Evolutionary conservation across 2,888 invertebrate genomes (phyloP).

Genomic region (Pollenia angustigena): DNA sequence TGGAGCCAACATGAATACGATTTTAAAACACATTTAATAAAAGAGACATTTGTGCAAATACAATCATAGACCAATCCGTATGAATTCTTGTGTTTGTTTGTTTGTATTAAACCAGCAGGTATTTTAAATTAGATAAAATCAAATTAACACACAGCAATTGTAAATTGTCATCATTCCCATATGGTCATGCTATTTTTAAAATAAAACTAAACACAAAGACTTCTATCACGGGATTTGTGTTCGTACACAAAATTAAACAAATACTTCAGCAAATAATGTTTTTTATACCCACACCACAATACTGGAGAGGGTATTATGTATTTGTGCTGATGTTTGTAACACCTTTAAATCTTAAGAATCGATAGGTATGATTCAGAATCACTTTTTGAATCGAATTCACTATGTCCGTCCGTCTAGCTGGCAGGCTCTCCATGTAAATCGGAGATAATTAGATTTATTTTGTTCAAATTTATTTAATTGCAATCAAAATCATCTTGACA

Average conservation of each 20-base stretch:
- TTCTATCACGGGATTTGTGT: conserved; percentile 24
- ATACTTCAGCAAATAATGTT: too few species aligned
- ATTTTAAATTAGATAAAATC: conserved; percentile 73
- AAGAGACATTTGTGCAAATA: conserved; percentile 44
- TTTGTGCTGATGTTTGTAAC: too few species aligned
- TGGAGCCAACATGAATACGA: conserved; percentile 31
- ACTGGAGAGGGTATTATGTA: too few species aligned
- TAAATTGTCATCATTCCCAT: conserved; percentile 70
- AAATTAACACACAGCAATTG: conserved; percentile 72
- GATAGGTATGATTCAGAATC: too few species aligned
- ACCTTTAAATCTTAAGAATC: too few species aligned
- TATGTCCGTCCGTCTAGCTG: too few species aligned
- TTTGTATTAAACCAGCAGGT: conserved; percentile 69
- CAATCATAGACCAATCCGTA: conserved; percentile 13
- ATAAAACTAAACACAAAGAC: conserved; percentile 43
- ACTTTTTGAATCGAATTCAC: too few species aligned
- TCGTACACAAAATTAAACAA: not conserved
- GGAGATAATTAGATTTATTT: too few species aligned
- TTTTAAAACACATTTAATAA: conserved; percentile 31
- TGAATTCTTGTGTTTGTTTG: not conserved
- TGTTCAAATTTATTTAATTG: too few species aligned
- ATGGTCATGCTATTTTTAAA: conserved; percentile 34
- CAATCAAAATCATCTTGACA: too few species aligned
- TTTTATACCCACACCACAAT: too few species aligned
- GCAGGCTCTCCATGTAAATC: too few species aligned